These are phyloP conservation scores for Mormoops blainvillei DNA, from an alignment of 2,113 vertebrate genomes.

Conservation along the genomic window DNA sequence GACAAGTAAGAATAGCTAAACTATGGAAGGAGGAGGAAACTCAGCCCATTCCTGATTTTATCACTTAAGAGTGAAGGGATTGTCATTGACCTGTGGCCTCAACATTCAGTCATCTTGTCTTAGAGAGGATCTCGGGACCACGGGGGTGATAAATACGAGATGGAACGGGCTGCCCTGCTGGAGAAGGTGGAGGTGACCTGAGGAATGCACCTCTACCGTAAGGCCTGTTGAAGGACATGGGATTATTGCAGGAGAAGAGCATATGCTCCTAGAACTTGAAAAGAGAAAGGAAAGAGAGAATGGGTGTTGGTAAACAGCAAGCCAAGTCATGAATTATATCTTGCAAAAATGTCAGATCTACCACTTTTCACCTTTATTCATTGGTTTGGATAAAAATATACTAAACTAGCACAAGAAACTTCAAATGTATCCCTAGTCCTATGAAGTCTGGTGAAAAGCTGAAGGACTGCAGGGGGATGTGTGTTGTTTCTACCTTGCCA, in stretches of 20 bases:
- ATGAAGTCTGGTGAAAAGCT: background rate
- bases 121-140: background rate
- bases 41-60: background rate
- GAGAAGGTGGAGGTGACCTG: background rate
- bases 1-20: background rate
- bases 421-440: background rate
- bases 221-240: background rate
- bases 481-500: background rate
- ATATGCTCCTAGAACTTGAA: background rate
- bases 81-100: background rate
- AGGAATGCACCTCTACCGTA: background rate
- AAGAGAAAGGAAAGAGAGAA: background rate
- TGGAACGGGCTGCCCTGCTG: background rate
- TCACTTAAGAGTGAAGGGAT: background rate
- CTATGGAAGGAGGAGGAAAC: background rate
- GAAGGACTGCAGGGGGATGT: background rate
- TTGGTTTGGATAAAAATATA: background rate
- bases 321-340: background rate
- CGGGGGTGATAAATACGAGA: background rate
- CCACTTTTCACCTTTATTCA: background rate
- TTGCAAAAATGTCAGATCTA: background rate
- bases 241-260: background rate
- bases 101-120: background rate
- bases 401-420: background rate
- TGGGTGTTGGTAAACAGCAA: background rate